phyloP scores from a whole-genome alignment of 2,113 vertebrate genomes.

The Chlorodrepanis virens region DNA sequence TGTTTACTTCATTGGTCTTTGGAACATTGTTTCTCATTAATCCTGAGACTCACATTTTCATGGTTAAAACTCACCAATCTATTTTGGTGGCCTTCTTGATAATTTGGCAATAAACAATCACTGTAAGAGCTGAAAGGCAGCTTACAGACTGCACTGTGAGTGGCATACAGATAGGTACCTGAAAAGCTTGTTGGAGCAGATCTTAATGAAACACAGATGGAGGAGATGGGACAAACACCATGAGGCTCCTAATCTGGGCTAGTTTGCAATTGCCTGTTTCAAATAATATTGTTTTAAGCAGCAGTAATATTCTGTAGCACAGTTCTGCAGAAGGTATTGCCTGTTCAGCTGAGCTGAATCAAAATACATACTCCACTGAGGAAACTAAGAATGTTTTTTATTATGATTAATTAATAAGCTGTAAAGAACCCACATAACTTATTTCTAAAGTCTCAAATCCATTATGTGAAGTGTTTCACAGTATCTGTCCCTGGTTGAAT shows the following conservation, averaged over 20 bases:
- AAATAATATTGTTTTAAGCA: background rate
- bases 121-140: background rate
- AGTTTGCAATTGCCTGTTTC: background rate
- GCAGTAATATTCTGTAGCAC: background rate
- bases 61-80: background rate
- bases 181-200: background rate
- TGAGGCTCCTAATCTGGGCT: background rate
- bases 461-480: background rate
- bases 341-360: background rate
- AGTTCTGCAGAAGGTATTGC: background rate
- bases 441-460: background rate
- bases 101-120: background rate
- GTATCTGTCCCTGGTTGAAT: background rate
- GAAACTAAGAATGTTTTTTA: background rate
- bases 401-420: background rate
- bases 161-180: background rate
- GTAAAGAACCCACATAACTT: background rate
- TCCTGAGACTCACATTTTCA: background rate
- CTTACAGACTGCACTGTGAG: background rate
- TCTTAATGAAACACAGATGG: background rate
- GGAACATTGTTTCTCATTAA: background rate
- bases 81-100: background rate
- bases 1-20: background rate
- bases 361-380: background rate
- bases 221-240: background rate